Base-by-base conservation (phyloP, 2,888 invertebrate species). In the Drosophila fungiperda region DNA sequence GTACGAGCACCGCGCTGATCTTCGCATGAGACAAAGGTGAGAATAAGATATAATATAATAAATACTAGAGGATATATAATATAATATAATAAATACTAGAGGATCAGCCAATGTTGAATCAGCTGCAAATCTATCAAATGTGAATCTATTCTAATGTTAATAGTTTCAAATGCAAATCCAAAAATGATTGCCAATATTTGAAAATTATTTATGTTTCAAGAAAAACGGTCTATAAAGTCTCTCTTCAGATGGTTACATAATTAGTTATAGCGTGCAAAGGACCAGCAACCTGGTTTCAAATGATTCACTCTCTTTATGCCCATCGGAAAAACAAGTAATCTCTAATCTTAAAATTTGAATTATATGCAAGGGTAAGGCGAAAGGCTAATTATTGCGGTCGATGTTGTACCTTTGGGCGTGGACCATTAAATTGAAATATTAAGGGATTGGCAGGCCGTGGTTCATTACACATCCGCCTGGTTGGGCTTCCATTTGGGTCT, bases 1-100 rank as follows among this genome's bases (percentile, higher is more conserved):
- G 92, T 94, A 94, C 83, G 94, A 95, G 78, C 93, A 94, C 55
- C 92, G 94, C 29, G 91, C 92, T 7, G 93, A 93, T 72, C 64
- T 92, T 23, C 85, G 93, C 29, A 91, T 91, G 83, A 85, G 92
- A 11, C 93, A 93, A 73, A 91, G 93, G 93, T 93, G 64, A 89
- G 90, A 88, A 89, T 53, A 32, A 11, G 6, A 20, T 11, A 54
- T 23, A 15, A 8, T 9, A 20, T 9, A 17, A 9, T 11, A 23
- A 35, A 15, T 32, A 32, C 4, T 15, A 12, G 26, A 23, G 29
- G 55, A 38, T 52, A n/a, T n/a, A n/a, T n/a, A n/a, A 20, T 11
- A 54, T 23, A 15, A 8, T 9, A 20, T 9, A 17, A 9, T 11
- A 23, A 35, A 15, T 32, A 32, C 4, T 15, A 12, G 26, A 23